Evolutionary conservation across 2,888 invertebrate genomes (phyloP).

Genomic region (Amphipyra tragopoginis): DNA sequence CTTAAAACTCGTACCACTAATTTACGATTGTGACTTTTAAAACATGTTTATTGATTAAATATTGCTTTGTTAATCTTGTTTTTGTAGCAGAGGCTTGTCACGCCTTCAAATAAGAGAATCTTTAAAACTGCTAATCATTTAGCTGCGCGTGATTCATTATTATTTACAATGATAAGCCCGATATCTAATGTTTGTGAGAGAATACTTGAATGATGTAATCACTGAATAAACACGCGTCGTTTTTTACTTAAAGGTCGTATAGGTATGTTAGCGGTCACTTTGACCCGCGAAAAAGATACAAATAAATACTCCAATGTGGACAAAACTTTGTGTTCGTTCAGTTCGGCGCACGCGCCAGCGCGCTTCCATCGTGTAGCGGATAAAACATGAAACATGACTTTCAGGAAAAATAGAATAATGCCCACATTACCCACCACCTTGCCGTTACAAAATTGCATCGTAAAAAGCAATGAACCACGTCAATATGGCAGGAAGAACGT

Average conservation of each 20-base stretch:
- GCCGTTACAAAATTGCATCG: constrained; percentile 31
- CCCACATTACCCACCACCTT: constrained; percentile 22
- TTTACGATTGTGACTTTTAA: constrained; percentile 3
- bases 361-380: constrained; percentile 39
- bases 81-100: constrained; percentile 13
- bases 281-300: constrained; percentile 13
- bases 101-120: constrained; percentile 5
- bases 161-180: constrained; percentile 45
- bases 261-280: constrained; percentile 21
- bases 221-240: constrained; percentile 6
- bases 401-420: constrained; percentile 26
- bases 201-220: constrained; percentile 30
- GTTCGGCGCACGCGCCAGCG: constrained; percentile 51
- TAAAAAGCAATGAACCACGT: constrained; percentile 55
- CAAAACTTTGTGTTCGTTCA: constrained; percentile 36
- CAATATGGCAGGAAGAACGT: constrained; percentile 18
- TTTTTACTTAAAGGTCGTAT: constrained; percentile 5
- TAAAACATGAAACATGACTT: constrained; percentile 42
- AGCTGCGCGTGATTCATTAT: constrained; percentile 42
- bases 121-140: constrained; percentile 21
- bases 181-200: constrained; percentile 19
- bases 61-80: constrained; percentile 10
- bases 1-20: constrained; percentile 1
- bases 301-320: constrained; percentile 34
- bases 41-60: constrained; percentile 9